Conservation (phyloP, 2,888 invertebrate genomes). For the Rhagonycha lutea region DNA sequence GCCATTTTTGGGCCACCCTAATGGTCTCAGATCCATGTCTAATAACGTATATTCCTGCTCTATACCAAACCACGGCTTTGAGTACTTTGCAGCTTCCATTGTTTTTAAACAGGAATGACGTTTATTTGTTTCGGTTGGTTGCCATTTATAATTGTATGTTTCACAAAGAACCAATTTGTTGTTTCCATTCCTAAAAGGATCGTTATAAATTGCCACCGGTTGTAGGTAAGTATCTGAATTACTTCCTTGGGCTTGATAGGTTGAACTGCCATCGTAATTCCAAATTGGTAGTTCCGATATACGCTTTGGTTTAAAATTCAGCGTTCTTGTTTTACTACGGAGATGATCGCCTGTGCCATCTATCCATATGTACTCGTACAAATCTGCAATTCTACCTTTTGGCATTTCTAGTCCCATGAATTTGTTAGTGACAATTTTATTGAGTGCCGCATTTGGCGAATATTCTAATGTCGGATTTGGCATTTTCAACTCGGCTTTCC, state of each 20-base stretch:
- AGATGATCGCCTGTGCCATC: slow-evolving; percentile 89
- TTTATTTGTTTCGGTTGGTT: slow-evolving; percentile 75
- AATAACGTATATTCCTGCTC: slow-evolving; percentile 91
- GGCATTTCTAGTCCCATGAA: slow-evolving; percentile 81
- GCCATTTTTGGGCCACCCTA: slow-evolving; percentile 93
- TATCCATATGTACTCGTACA: slow-evolving; percentile 83
- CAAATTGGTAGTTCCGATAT: slow-evolving; percentile 84
- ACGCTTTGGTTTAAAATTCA: slow-evolving; percentile 77
- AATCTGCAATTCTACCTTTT: slow-evolving; percentile 77
- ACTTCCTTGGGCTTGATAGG: slow-evolving; percentile 84
- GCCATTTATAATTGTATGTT: slow-evolving; percentile 82
- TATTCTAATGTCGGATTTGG: slow-evolving; percentile 63
- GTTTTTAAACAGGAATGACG: slow-evolving; percentile 75
- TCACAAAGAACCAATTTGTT: slow-evolving; percentile 91
- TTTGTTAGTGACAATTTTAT: slow-evolving; percentile 72
- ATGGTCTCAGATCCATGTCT: slow-evolving; percentile 83
- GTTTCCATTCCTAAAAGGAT: slow-evolving; percentile 90
- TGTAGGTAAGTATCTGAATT: slow-evolving; percentile 90
- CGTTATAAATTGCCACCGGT: slow-evolving; percentile 90
- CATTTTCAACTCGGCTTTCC: slow-evolving; percentile 36
- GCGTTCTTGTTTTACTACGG: slow-evolving; percentile 85
- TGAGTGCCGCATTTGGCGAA: slow-evolving; percentile 82
- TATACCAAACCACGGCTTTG: slow-evolving; percentile 90
- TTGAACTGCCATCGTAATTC: slow-evolving; percentile 95
- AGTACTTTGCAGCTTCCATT: slow-evolving; percentile 70